Conservation (phyloP, 2,797 vertebrate genomes). For the Lacerta agilis region DNA sequence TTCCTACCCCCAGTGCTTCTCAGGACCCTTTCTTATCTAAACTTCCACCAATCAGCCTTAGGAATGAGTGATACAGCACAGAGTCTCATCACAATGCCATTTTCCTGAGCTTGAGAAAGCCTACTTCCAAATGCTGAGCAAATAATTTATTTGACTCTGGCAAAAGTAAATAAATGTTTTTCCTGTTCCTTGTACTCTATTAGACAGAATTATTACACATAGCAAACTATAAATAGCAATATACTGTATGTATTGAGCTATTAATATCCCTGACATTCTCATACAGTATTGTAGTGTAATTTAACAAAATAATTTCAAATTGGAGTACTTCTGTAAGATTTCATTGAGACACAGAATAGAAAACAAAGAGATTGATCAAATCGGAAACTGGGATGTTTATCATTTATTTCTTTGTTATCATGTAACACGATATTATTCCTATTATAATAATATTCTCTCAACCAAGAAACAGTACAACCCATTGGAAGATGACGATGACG, state of each 20-base stretch:
- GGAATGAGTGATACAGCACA: constrained; percentile 59
- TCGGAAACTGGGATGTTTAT: background rate
- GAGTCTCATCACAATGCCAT: constrained; percentile 69
- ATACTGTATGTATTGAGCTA: constrained; percentile 51
- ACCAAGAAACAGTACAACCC: constrained; percentile 35
- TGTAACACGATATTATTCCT: constrained; percentile 23
- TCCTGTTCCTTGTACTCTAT: constrained; percentile 64
- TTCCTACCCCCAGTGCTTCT: constrained; percentile 37
- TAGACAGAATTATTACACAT: constrained; percentile 68
- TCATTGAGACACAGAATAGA: constrained; percentile 51
- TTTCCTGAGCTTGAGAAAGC: constrained; percentile 63
- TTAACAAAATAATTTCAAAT: constrained; percentile 66
- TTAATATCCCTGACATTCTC: constrained; percentile 64
- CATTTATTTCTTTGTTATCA: background rate
- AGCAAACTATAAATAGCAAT: constrained; percentile 68
- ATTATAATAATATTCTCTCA: constrained; percentile 27
- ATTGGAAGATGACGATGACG: background rate
- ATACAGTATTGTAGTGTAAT: constrained; percentile 52
- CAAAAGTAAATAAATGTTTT: constrained; percentile 71
- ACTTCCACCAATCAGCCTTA: constrained; percentile 54
- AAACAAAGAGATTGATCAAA: constrained; percentile 53
- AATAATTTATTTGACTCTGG: constrained; percentile 67
- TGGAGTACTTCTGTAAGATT: constrained; percentile 55
- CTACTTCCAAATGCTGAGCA: constrained; percentile 60
- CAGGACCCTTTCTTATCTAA: constrained; percentile 59